Evolutionary conservation across 2,888 invertebrate genomes (phyloP).

Genomic region (Nephrocerus scutellatus): DNA sequence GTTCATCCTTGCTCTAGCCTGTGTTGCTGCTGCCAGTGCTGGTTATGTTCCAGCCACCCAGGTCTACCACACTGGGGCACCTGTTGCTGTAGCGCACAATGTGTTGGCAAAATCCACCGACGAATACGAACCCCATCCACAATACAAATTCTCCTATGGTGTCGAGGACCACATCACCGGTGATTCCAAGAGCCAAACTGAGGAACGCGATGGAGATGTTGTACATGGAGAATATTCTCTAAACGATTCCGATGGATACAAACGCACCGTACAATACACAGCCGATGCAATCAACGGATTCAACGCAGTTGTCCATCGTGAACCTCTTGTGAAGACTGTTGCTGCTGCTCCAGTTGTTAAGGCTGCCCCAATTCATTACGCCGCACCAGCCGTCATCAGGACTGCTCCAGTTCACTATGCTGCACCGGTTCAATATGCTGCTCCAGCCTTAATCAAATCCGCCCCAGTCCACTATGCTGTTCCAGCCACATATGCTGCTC

Average conservation of each 20-base stretch:
- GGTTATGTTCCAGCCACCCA: constrained; percentile 23
- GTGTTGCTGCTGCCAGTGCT: constrained; percentile 26
- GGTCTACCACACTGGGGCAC: constrained; percentile 25
- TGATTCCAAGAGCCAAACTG: constrained; percentile 45
- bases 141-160: constrained; percentile 44
- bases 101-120: constrained; percentile 27
- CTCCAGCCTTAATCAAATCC: constrained; percentile 23
- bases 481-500: constrained; percentile 28
- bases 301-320: constrained; percentile 41
- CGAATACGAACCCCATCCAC: constrained; percentile 42
- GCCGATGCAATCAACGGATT: constrained; percentile 44
- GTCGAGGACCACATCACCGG: constrained; percentile 43
- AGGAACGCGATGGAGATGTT: constrained; percentile 44
- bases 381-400: constrained; percentile 20
- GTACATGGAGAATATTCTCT: constrained; percentile 46
- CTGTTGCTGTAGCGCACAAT: constrained; percentile 25
- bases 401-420: constrained; percentile 13
- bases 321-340: constrained; percentile 26
- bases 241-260: constrained; percentile 44
- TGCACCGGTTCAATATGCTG: constrained; percentile 28
- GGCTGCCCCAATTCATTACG: constrained; percentile 27
- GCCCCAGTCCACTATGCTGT: constrained; percentile 22
- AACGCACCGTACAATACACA: constrained; percentile 43
- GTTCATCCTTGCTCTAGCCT: constrained; percentile 25
- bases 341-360: constrained; percentile 21